Conservation (phyloP, 2,797 vertebrate genomes). For the Anas georgica region DNA sequence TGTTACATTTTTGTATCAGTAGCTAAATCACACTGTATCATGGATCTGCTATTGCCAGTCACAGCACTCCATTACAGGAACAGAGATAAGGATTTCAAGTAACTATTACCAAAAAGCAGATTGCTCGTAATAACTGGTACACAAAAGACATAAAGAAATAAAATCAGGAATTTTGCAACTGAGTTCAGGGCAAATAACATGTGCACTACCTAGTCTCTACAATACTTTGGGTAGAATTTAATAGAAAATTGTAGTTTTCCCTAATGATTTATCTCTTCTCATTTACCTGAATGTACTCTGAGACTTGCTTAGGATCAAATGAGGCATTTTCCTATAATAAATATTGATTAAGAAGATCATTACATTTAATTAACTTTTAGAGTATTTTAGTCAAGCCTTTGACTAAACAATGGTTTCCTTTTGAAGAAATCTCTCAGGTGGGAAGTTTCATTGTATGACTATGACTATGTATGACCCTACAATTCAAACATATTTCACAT, state of each 20-base stretch:
- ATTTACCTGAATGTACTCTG: conserved; percentile 37
- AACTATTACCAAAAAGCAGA: conserved; percentile 18
- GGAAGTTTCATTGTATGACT: neutral
- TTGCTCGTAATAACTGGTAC: conserved; percentile 20
- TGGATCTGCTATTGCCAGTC: conserved; percentile 5
- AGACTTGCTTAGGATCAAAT: conserved; percentile 35
- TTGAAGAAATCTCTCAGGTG: conserved; percentile 24
- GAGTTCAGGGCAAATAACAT: neutral
- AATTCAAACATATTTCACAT: neutral
- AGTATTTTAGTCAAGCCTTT: conserved; percentile 37
- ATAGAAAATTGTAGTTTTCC: conserved; percentile 44
- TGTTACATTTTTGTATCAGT: conserved; percentile 52
- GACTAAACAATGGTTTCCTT: conserved; percentile 31
- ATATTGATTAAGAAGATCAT: conserved; percentile 68
- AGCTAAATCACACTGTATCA: conserved; percentile 22
- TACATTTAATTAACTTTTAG: conserved; percentile 69
- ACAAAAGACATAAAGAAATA: conserved; percentile 12
- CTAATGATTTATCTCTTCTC: conserved; percentile 20
- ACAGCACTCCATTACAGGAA: conserved; percentile 29
- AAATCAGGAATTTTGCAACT: neutral
- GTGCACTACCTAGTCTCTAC: neutral
- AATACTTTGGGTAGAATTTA: conserved; percentile 37
- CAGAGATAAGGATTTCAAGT: conserved; percentile 23
- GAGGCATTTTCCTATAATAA: conserved; percentile 65
- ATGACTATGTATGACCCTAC: neutral